Percentiles rank a stretch among this genome's conserved stretches.
phyloP scores from a whole-genome alignment of 2,888 invertebrate species.

The Cinara cedri region DNA sequence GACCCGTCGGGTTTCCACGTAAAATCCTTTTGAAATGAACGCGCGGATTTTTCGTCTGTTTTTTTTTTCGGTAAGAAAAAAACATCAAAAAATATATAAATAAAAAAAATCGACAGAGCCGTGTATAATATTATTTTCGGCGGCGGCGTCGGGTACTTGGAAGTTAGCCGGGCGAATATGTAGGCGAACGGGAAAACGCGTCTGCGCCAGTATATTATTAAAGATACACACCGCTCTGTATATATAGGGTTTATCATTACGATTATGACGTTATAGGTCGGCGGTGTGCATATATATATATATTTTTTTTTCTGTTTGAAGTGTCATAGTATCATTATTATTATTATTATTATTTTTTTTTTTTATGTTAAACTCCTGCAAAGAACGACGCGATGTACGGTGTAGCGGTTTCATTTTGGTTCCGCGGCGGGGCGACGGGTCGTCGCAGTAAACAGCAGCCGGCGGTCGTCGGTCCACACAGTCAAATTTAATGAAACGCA shows the following conservation, averaged over 20 bases:
- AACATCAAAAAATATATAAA: no score
- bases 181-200: no score
- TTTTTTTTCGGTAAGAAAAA: background rate
- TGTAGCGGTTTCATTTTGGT: conserved; percentile 32
- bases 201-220: no score
- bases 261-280: conserved; percentile 31
- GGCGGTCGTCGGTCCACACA: conserved; percentile 50
- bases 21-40: background rate
- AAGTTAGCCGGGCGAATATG: background rate
- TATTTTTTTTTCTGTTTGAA: conserved; percentile 13
- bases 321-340: conserved; percentile 50
- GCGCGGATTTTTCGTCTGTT: background rate
- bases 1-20: background rate
- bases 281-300: no score
- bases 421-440: conserved; percentile 24
- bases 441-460: conserved; percentile 54
- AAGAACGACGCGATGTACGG: conserved; percentile 23
- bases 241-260: conserved; percentile 44
- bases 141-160: background rate
- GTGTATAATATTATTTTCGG: conserved; percentile 14
- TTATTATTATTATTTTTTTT: conserved; percentile 25
- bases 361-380: conserved; percentile 19
- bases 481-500: conserved; percentile 56
- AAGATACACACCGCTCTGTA: no score
- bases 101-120: background rate